Conservation (phyloP, 1,140 invertebrate species). For the Aporrectodea caliginosa region DNA sequence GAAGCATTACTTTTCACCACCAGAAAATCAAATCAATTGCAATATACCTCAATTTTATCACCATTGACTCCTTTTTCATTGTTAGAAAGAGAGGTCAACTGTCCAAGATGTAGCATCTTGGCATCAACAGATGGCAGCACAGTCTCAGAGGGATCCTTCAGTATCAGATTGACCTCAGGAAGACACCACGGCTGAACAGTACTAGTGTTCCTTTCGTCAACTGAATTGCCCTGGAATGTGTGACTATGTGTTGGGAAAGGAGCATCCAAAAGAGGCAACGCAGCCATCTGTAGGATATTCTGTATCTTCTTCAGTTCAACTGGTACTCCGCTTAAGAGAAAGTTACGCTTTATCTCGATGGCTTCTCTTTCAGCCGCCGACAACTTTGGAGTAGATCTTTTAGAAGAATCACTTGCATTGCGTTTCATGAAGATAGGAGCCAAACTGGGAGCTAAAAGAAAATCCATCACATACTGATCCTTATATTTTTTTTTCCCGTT, state of each 20-base stretch:
- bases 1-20: no score
- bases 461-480: no score
- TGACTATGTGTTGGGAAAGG: neutral
- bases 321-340: neutral
- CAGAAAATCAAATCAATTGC: no score
- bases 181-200: neutral
- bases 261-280: neutral
- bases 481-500: no score
- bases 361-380: neutral
- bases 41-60: no score
- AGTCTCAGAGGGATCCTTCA: neutral
- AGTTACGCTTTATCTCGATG: neutral
- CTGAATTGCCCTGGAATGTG: neutral
- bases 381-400: neutral
- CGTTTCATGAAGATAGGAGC: neutral
- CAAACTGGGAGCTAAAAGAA: neutral
- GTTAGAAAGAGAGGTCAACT: no score
- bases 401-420: neutral
- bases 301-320: neutral
- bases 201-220: neutral
- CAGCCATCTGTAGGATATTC: neutral
- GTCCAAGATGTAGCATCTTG: no score
- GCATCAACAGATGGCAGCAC: neutral
- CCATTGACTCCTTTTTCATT: no score
- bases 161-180: neutral